phyloP scores from a whole-genome alignment of 2,888 invertebrate genomes.

The Patella pellucida region DNA sequence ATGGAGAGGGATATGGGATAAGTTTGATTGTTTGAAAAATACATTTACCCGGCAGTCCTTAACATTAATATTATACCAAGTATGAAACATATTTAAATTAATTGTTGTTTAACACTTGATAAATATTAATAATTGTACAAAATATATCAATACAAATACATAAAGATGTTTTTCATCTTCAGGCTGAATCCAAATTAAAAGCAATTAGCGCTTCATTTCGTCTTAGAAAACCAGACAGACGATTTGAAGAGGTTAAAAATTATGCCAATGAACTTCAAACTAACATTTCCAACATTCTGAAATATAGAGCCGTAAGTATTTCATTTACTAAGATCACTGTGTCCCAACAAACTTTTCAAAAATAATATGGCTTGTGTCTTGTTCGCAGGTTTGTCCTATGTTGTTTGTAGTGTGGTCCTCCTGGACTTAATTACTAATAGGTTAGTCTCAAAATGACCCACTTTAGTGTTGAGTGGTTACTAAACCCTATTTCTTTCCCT shows the following conservation, averaged over 20 bases:
- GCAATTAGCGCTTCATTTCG: constrained; percentile 82
- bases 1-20: too few species aligned
- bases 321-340: too few species aligned
- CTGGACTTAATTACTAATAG: too few species aligned
- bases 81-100: too few species aligned
- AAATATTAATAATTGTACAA: not conserved
- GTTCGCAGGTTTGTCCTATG: too few species aligned
- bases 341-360: too few species aligned
- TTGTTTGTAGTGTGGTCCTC: too few species aligned
- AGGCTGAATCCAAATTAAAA: constrained; percentile 85
- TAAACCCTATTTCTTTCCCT: too few species aligned
- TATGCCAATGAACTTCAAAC: constrained; percentile 81
- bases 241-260: constrained; percentile 82
- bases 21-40: too few species aligned
- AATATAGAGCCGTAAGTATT: constrained; percentile 70
- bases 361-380: too few species aligned
- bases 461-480: too few species aligned
- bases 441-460: too few species aligned
- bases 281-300: constrained; percentile 68
- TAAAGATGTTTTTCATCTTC: constrained; percentile 41
- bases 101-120: not conserved
- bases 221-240: constrained; percentile 80
- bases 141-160: not conserved
- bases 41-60: not conserved
- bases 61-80: constrained; percentile 76